These are phyloP conservation scores for Atlantisia rogersi DNA, from an alignment of 2,113 vertebrate species.

Conservation along the genomic window DNA sequence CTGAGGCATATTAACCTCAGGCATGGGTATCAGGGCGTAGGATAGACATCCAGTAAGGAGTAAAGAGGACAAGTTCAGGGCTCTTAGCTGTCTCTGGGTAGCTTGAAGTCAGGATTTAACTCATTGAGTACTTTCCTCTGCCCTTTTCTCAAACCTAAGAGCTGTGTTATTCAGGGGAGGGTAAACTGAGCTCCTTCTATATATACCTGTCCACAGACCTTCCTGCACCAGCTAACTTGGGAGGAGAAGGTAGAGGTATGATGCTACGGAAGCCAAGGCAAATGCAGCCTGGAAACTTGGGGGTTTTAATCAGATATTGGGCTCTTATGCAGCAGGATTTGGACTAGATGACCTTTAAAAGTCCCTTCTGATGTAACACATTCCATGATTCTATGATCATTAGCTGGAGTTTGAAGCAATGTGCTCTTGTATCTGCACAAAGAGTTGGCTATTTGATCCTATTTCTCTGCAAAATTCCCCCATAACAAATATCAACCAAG, in stretches of 20 bases:
- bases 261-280: neutral
- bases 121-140: neutral
- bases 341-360: no score
- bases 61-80: neutral
- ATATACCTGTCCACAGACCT: neutral
- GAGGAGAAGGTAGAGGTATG: neutral
- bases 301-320: rapidly evolving
- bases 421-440: neutral
- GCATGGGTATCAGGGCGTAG: neutral
- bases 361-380: no score
- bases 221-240: neutral
- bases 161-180: neutral
- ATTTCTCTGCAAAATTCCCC: neutral
- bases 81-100: neutral
- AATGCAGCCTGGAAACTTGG: neutral
- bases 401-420: neutral
- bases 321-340: no score
- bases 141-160: neutral
- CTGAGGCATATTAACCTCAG: neutral
- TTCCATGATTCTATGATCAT: neutral
- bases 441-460: neutral
- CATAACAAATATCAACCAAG: neutral
- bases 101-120: neutral
- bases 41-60: neutral
- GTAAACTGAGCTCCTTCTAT: neutral